Percentiles rank a stretch among this genome's conserved stretches.
These are phyloP conservation scores for Lepus timidus DNA, from an alignment of 2,113 vertebrate species.

Conservation along the genomic window DNA sequence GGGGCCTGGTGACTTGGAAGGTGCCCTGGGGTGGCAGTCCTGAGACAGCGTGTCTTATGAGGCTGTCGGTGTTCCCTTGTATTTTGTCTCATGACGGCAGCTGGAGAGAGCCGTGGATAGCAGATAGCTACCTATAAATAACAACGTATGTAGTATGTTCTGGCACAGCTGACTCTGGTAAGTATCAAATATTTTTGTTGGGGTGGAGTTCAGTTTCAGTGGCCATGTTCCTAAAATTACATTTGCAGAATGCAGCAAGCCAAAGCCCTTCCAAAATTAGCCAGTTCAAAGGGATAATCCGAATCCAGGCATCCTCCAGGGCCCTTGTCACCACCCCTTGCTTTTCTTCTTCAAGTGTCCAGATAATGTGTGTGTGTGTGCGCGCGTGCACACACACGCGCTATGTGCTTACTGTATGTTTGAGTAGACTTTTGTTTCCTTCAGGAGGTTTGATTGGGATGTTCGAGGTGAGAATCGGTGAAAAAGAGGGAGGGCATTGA, in stretches of 20 bases:
- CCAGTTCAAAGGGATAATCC: neutral
- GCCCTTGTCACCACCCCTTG: neutral
- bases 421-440: neutral
- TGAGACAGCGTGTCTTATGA: neutral
- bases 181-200: slow-evolving; percentile 46
- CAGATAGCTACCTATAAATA: neutral
- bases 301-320: neutral
- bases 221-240: neutral
- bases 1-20: neutral
- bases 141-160: neutral
- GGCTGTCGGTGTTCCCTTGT: neutral
- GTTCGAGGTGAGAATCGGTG: slow-evolving; percentile 54
- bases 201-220: slow-evolving; percentile 36
- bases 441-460: slow-evolving; percentile 12
- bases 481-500: slow-evolving; percentile 8
- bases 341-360: neutral
- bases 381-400: rapidly evolving
- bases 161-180: neutral
- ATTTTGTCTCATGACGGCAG: neutral
- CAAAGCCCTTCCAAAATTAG: neutral
- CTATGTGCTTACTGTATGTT: neutral
- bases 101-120: neutral
- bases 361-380: neutral
- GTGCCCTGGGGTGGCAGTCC: neutral
- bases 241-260: neutral